Percentiles rank a stretch among this genome's conserved stretches.
phyloP scores from a whole-genome alignment of 2,888 invertebrate species.

The Dione juno region DNA sequence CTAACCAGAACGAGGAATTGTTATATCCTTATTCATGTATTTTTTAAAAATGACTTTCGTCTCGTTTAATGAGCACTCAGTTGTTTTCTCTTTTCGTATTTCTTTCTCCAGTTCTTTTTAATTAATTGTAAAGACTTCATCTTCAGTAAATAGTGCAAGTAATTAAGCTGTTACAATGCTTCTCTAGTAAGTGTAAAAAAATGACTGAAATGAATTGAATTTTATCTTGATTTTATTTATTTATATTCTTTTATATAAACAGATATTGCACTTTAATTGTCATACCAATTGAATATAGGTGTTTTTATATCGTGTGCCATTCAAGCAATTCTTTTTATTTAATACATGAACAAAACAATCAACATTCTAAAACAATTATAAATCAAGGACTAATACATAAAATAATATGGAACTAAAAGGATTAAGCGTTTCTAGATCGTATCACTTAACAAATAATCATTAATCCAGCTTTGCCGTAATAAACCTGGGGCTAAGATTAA shows the following conservation, averaged over 20 bases:
- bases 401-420: slow-evolving; percentile 46
- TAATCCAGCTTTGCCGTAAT: slow-evolving; percentile 78
- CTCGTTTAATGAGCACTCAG: not conserved
- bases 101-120: not conserved
- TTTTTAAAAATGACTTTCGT: no score
- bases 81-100: slow-evolving; percentile 2
- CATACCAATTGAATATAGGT: no score
- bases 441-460: slow-evolving; percentile 76
- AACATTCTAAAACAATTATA: not conserved
- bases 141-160: slow-evolving; percentile 9
- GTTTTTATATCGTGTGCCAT: not conserved
- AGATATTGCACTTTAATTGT: no score
- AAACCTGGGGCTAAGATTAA: slow-evolving; percentile 73
- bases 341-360: not conserved
- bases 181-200: no score
- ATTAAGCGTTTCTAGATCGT: slow-evolving; percentile 57
- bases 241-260: no score
- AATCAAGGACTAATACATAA: slow-evolving; percentile 24
- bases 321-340: not conserved
- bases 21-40: no score
- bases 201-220: no score
- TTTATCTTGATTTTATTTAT: no score
- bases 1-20: no score
- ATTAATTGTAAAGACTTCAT: slow-evolving; percentile 11
- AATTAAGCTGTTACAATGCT: slow-evolving; percentile 9